Evolutionary conservation across 2,797 vertebrate species (phyloP).

Genomic region (Muraenolepis orangiensis): DNA sequence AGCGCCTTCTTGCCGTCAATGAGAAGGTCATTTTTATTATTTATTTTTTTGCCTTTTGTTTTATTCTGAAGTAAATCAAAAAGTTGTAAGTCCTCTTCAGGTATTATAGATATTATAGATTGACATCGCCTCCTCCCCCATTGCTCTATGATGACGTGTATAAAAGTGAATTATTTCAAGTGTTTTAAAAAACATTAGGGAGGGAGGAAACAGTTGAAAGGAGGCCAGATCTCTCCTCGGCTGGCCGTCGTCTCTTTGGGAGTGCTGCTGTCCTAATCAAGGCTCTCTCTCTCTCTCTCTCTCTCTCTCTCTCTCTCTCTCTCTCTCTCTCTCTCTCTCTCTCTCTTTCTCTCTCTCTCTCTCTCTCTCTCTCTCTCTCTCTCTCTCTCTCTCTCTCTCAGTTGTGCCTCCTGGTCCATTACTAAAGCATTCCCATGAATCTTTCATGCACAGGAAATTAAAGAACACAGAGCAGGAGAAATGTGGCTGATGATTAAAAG

Average conservation of each 20-base stretch:
- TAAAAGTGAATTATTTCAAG: too few species aligned
- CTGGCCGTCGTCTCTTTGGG: not conserved
- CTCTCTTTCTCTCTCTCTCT: not conserved
- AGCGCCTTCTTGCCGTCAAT: not conserved
- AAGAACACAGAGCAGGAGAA: slow-evolving; percentile 50
- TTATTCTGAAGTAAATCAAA: not conserved
- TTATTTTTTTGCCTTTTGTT: not conserved
- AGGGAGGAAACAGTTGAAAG: not conserved
- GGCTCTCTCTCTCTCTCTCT: not conserved
- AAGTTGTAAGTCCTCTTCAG: not conserved
- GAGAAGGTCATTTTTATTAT: not conserved
- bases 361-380: not conserved
- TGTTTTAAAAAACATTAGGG: too few species aligned
- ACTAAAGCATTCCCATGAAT: slow-evolving; percentile 68
- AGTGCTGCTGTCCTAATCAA: not conserved
- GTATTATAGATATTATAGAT: not conserved
- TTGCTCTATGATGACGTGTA: not conserved
- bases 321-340: not conserved
- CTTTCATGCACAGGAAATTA: slow-evolving; percentile 74
- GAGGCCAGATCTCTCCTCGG: not conserved
- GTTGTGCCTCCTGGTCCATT: slow-evolving; percentile 61
- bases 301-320: not conserved
- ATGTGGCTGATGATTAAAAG: slow-evolving; percentile 1
- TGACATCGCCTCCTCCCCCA: too few species aligned
- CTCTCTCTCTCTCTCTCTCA: slow-evolving; percentile 39